Evolutionary conservation across 2,888 invertebrate genomes (phyloP).

Genomic region (Choristoneura rosaceana): DNA sequence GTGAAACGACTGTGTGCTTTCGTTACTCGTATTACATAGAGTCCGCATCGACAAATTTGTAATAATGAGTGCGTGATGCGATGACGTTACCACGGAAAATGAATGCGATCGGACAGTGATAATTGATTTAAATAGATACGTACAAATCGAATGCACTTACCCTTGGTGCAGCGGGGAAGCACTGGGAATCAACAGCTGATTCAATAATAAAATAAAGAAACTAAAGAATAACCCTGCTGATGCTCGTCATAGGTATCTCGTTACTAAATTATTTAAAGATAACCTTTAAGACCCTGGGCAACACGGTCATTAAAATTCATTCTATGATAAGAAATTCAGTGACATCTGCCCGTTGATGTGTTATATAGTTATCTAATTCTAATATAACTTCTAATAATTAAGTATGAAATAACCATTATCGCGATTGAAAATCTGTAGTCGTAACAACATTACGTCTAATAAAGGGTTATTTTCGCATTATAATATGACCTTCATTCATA

Average conservation of each 20-base stretch:
- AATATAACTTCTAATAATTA: constrained; percentile 17
- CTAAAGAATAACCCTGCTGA: neutral
- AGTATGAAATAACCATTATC: constrained; percentile 19
- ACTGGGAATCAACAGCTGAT: neutral
- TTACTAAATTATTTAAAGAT: neutral
- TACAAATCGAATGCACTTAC: neutral
- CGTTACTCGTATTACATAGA: constrained; percentile 65
- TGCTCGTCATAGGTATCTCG: neutral
- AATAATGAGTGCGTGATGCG: constrained; percentile 62
- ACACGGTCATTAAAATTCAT: neutral
- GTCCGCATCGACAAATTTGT: constrained; percentile 63
- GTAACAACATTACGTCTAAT: neutral
- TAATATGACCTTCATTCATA: neutral
- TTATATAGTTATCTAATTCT: too few species aligned
- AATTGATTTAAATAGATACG: neutral
- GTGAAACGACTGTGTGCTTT: constrained; percentile 75
- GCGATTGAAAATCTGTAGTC: neutral
- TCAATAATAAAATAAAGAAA: neutral
- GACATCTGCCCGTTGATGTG: constrained; percentile 9
- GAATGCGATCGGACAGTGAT: neutral
- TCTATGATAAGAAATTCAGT: neutral
- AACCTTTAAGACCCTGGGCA: neutral
- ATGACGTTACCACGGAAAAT: constrained; percentile 53
- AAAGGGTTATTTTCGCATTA: neutral
- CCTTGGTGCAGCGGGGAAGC: too few species aligned